Evolutionary conservation across 2,888 invertebrate genomes (phyloP), one percentile per base, ranked within the genome.

Genomic region (Drosophila differens): DNA sequence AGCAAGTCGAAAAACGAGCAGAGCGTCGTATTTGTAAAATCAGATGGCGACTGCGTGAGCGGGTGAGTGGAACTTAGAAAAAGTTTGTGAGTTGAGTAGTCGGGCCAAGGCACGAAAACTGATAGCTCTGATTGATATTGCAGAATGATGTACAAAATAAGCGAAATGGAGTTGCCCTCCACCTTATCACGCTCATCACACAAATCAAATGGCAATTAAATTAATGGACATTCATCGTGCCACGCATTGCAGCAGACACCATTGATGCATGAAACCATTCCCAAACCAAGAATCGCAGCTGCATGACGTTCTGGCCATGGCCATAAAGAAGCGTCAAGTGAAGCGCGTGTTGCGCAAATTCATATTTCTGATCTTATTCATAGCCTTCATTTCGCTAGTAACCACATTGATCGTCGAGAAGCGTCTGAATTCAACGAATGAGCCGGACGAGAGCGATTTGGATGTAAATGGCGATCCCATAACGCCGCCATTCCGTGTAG

Each of bases 391-490:
- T 1, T 81, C 90, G 0, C 44, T 91, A 39, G 22, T 91, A 30
- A 84, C 88, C 44, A 81, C 85, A 0, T 16, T 89, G 65, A 71
- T 92, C 4, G 83, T 91, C 44, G 92, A 92, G 63, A 71, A 74
- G 25, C 86, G 86, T 1, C 41, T 87, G 33, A 52, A 49, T 0
- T 33, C 51, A 0, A 1, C 55, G 3, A 54, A 55, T 0, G 70
- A 64, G 16, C 65, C 30, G 16, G 83, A 64, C 9, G 82, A 80
- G 3, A 67, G 79, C 25, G 44, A 69, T 33, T 61, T 87, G 3
- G 91, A 92, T 72, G 59, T 70, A 3, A 92, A 91, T 61, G 92
- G 91, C 0, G 92, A 92, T 79, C 79, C 82, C 0, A 83, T 83
- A 10, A 92, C 92, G 0, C 81, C 75, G 0, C 74, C 80, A 4